phyloP scores from a whole-genome alignment of 2,113 vertebrate genomes.

The Platysteira castanea region DNA sequence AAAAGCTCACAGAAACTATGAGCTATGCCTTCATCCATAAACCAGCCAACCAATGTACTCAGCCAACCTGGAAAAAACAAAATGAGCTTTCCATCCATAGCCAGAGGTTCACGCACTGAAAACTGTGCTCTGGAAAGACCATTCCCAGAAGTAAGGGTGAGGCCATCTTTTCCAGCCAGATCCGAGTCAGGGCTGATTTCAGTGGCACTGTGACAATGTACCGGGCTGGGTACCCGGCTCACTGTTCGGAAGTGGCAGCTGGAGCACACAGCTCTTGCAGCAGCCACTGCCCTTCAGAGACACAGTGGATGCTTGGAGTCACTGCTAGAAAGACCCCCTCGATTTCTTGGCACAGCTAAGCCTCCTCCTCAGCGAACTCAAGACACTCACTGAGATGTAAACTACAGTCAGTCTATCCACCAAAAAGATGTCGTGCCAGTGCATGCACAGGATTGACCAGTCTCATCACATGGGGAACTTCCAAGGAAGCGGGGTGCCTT shows the following conservation, averaged over 20 bases:
- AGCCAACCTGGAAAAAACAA: not conserved
- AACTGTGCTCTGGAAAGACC: not conserved
- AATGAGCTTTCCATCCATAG: not conserved
- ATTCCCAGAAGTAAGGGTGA: not conserved
- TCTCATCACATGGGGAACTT: not conserved
- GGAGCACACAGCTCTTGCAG: not conserved
- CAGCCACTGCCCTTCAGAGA: not conserved
- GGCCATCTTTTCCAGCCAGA: not conserved
- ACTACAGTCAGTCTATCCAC: not conserved
- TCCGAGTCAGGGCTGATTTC: not conserved
- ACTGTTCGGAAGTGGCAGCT: fast-evolving
- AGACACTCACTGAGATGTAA: not conserved
- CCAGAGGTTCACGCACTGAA: not conserved
- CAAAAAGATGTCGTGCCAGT: not conserved
- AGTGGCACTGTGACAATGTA: fast-evolving
- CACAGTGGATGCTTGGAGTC: fast-evolving
- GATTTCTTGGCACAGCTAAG: not conserved
- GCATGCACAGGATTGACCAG: not conserved
- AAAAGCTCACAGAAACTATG: not conserved
- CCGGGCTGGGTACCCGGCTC: fast-evolving
- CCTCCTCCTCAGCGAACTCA: not conserved
- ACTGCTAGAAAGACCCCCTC: not conserved
- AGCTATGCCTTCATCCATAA: not conserved
- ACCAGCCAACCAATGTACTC: not conserved
- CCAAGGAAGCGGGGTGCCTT: not conserved